These are phyloP conservation scores for Cydia fagiglandana DNA, from an alignment of 1,140 invertebrate genomes.

Conservation along the genomic window DNA sequence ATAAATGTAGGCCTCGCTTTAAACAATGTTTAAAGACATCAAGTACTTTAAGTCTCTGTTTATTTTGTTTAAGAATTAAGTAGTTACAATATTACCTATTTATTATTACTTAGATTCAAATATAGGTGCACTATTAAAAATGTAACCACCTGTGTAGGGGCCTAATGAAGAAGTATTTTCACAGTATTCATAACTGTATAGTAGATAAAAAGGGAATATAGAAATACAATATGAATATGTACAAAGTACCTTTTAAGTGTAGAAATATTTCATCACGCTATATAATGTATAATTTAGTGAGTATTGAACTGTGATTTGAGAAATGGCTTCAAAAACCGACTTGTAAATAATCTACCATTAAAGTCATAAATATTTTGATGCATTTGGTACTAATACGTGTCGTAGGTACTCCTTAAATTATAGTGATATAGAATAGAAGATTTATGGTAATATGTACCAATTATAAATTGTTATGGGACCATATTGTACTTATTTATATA, in stretches of 20 bases:
- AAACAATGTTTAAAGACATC: background rate
- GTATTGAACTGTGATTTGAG: conserved; percentile 10
- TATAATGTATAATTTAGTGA: background rate
- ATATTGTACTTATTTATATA: conserved; percentile 9
- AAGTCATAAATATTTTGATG: background rate
- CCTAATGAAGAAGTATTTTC: conserved; percentile 20
- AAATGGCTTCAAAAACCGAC: conserved; percentile 1
- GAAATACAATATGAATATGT: conserved; percentile 19
- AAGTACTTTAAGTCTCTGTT: background rate
- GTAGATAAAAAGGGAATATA: background rate
- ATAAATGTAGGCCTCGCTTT: conserved; percentile 4
- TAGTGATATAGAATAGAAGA: conserved; percentile 3
- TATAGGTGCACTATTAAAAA: conserved; percentile 33
- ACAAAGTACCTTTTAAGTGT: conserved; percentile 27
- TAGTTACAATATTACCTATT: conserved; percentile 5
- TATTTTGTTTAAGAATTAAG: conserved; percentile 1
- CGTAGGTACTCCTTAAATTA: background rate
- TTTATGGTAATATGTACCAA: background rate
- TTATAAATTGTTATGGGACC: background rate
- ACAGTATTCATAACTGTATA: conserved; percentile 41
- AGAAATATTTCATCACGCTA: conserved; percentile 8
- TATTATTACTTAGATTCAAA: background rate
- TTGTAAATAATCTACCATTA: conserved; percentile 27
- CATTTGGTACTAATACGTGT: conserved; percentile 11
- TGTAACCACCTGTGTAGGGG: conserved; percentile 14